A percentile compares a stretch with the other conserved stretches of the same genome.
Conservation (phyloP, 2,888 invertebrate genomes). For the Caenorhabditis sp. region DNA sequence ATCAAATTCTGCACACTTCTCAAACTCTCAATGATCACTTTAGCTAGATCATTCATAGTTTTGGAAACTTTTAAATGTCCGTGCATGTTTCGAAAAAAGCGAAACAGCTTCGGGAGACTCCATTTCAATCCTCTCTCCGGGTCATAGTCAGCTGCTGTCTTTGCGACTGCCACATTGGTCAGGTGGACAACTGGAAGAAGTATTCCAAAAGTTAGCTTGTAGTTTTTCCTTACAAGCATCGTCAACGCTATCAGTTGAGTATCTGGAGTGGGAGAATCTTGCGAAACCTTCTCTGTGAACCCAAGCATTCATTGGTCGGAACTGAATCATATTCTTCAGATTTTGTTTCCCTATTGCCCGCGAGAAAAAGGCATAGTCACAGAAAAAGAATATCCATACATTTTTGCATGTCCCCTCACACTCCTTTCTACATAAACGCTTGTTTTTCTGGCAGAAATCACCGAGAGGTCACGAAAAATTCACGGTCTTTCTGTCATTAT, state of each 20-base stretch:
- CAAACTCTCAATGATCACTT: conserved; percentile 71
- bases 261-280: conserved; percentile 83
- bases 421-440: no score
- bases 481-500: no score
- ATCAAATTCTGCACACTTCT: conserved; percentile 72
- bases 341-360: no score
- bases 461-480: no score
- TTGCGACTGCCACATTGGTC: conserved; percentile 87
- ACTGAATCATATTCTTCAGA: conserved; percentile 81
- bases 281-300: conserved; percentile 87
- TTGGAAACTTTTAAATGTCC: conserved; percentile 80
- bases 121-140: conserved; percentile 83
- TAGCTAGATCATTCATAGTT: conserved; percentile 65
- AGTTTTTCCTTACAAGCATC: conserved; percentile 82
- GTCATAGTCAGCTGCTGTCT: conserved; percentile 83
- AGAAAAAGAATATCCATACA: no score
- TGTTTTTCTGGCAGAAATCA: no score
- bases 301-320: conserved; percentile 90
- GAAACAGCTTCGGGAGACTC: conserved; percentile 82
- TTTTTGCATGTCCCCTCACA: no score
- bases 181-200: conserved; percentile 71
- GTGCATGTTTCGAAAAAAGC: conserved; percentile 82
- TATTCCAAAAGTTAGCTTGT: neutral
- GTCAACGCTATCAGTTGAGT: conserved; percentile 82
- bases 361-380: no score